Conservation (phyloP, 2,888 invertebrate species). For the Apantesis nais region DNA sequence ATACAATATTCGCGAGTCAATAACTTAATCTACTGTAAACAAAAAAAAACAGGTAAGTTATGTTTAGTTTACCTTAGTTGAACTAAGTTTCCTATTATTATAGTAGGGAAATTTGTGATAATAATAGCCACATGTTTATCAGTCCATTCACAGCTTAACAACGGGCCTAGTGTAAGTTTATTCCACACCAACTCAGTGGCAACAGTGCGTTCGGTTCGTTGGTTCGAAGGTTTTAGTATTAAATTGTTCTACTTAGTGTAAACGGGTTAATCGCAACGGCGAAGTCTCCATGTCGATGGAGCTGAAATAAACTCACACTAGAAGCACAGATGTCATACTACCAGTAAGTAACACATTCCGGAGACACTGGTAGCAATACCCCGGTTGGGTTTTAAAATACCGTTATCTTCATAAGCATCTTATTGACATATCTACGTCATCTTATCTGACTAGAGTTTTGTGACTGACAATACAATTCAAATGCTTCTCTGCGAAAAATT, state of each 20-base stretch:
- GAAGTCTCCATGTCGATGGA: no score
- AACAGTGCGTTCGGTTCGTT: no score
- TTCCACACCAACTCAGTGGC: no score
- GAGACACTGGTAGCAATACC: background rate
- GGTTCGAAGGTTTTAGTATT: no score
- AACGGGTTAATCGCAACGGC: no score
- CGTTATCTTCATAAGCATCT: background rate
- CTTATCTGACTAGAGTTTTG: background rate
- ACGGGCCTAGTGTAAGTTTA: no score
- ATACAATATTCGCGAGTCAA: background rate
- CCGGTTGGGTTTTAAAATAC: background rate
- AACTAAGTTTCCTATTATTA: background rate
- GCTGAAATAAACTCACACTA: no score
- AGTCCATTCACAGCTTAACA: background rate
- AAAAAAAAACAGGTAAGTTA: no score
- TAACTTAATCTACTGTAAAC: background rate
- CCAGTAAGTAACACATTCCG: background rate
- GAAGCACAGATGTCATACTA: no score
- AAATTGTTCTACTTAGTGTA: no score
- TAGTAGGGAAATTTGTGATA: background rate
- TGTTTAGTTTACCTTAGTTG: no score
- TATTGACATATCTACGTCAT: background rate
- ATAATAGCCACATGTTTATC: background rate
- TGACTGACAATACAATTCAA: background rate
- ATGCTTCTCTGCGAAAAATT: background rate